These are phyloP conservation scores for Ptilorrhoa leucosticta DNA, from an alignment of 2,113 vertebrate species.

Conservation along the genomic window DNA sequence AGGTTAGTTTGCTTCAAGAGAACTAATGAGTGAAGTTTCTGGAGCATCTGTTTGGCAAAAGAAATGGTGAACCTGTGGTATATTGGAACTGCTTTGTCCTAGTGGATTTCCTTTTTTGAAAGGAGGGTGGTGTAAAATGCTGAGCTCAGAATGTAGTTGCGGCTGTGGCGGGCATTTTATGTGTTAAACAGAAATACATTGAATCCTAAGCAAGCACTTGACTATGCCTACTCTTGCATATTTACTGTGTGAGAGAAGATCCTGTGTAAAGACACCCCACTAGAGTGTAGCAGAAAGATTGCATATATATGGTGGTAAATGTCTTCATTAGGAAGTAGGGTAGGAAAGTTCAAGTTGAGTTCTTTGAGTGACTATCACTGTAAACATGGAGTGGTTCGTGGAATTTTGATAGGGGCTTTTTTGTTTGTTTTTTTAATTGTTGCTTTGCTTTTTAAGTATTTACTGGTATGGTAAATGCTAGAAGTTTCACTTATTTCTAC, in stretches of 20 bases:
- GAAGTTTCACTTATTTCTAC: not conserved
- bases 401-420: rapidly evolving
- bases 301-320: not conserved
- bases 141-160: not conserved
- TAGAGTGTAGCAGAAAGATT: not conserved
- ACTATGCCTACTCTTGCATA: not conserved
- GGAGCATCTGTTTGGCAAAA: not conserved
- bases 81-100: not conserved
- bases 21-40: not conserved
- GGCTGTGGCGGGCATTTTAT: not conserved
- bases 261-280: not conserved
- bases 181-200: not conserved
- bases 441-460: not conserved
- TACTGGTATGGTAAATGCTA: not conserved
- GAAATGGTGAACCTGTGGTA: not conserved
- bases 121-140: not conserved
- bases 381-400: not conserved
- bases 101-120: not conserved
- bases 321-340: not conserved
- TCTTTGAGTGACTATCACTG: not conserved
- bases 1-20: not conserved
- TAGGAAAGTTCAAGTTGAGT: not conserved
- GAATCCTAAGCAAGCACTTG: not conserved
- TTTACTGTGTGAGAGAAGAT: not conserved
- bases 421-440: not conserved